A percentile compares a stretch with the other conserved stretches of the same genome.
Evolutionary conservation across 2,888 invertebrate species (phyloP).

Genomic region (Spatulosminthurus flaviceps): DNA sequence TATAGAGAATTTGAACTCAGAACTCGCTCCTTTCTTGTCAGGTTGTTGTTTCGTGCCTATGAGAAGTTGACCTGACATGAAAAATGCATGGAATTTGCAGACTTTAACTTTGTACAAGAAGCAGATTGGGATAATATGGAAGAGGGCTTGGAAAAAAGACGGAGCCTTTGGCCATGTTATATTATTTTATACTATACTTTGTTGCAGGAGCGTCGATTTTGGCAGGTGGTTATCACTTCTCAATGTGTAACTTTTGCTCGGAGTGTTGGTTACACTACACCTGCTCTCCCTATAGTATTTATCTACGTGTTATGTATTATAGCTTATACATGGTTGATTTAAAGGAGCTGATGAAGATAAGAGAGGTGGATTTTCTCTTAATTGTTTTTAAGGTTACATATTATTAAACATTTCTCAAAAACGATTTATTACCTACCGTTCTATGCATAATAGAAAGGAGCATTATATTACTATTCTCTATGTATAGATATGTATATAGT

Average conservation of each 20-base stretch:
- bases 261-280: too few relatives aligned
- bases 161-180: not conserved
- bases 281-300: too few relatives aligned
- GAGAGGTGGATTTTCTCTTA: slow-evolving; percentile 12
- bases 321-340: too few relatives aligned
- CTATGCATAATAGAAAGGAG: too few relatives aligned
- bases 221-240: slow-evolving; percentile 5
- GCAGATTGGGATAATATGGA: not conserved
- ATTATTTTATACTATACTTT: too few relatives aligned
- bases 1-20: too few relatives aligned
- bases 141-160: not conserved
- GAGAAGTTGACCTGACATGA: slow-evolving; percentile 18
- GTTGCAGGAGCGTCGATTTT: slow-evolving; percentile 18
- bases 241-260: not conserved
- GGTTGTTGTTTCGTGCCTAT: not conserved
- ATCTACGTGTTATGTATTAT: too few relatives aligned
- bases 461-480: too few relatives aligned
- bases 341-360: too few relatives aligned
- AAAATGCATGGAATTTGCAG: slow-evolving; percentile 18
- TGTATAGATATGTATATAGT: too few relatives aligned
- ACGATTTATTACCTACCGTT: not conserved
- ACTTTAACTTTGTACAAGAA: too few relatives aligned
- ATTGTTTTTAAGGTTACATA: slow-evolving; percentile 9
- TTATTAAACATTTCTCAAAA: not conserved
- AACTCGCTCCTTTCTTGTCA: not conserved